phyloP scores from a whole-genome alignment of 2,888 invertebrate species.

The Drosophila phalerata region DNA sequence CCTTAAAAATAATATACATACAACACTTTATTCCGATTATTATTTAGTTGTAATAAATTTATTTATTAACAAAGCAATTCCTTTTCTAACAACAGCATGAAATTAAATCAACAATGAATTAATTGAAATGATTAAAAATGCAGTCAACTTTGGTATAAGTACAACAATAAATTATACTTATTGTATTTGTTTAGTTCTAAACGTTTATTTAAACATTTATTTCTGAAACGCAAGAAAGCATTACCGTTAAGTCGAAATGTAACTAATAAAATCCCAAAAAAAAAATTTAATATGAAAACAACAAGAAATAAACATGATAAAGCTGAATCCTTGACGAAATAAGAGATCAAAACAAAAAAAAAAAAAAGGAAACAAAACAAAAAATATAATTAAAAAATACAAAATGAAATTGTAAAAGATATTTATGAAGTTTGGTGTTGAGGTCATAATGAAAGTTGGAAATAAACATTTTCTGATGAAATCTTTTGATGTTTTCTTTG shows the following conservation, averaged over 20 bases:
- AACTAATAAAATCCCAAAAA: constrained; percentile 28
- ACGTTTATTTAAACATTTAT: constrained; percentile 11
- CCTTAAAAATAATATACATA: constrained; percentile 18
- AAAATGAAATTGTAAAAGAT: constrained; percentile 46
- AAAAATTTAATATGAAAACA: not conserved
- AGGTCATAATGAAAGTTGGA: constrained; percentile 53
- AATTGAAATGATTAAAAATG: constrained; percentile 1
- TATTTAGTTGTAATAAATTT: constrained; percentile 21
- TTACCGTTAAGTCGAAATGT: constrained; percentile 34
- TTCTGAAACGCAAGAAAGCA: constrained; percentile 44
- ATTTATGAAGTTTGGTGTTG: constrained; percentile 60
- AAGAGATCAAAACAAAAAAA: constrained; percentile 3
- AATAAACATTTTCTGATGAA: constrained; percentile 60
- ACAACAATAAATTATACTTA: constrained; percentile 9
- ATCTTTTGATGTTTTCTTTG: not conserved
- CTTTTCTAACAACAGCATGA: not conserved
- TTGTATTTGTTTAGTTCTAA: constrained; percentile 11
- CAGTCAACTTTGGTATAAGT: not conserved
- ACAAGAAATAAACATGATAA: constrained; percentile 17
- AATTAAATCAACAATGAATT: not conserved
- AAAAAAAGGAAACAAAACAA: constrained; percentile 1
- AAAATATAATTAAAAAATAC: not conserved
- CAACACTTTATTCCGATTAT: constrained; percentile 16
- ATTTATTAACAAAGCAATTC: constrained; percentile 29
- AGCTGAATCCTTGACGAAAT: constrained; percentile 22